phyloP scores from a whole-genome alignment of 2,888 invertebrate species.

The Melipona bicolor region DNA sequence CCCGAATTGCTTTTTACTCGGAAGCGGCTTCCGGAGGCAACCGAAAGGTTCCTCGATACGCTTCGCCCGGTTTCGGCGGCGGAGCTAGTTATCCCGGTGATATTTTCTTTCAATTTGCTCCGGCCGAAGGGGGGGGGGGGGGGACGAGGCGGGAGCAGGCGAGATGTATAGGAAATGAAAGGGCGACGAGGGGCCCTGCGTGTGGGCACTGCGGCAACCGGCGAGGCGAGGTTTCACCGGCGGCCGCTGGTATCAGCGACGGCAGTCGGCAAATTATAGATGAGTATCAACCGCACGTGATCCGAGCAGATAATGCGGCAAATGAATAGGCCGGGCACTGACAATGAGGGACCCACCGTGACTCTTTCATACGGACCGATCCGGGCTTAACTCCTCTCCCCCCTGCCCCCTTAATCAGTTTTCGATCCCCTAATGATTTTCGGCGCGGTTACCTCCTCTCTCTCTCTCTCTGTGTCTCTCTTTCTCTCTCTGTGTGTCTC shows the following conservation, averaged over 20 bases:
- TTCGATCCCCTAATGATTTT: constrained; percentile 82
- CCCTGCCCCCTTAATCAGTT: constrained; percentile 77
- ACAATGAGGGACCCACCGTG: constrained; percentile 79
- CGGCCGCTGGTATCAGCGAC: constrained; percentile 39
- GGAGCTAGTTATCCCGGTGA: constrained; percentile 50
- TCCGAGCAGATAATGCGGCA: constrained; percentile 80
- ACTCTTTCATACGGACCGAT: constrained; percentile 78
- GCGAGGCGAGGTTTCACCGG: constrained; percentile 26
- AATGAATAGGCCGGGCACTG: constrained; percentile 79
- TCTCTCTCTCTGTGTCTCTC: constrained; percentile 28
- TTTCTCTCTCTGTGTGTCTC: too few species aligned
- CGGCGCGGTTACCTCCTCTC: constrained; percentile 71
- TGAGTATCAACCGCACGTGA: constrained; percentile 81
- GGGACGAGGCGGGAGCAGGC: not conserved
- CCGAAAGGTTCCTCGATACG: too few species aligned
- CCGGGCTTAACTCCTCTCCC: constrained; percentile 72
- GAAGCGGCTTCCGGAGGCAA: too few species aligned
- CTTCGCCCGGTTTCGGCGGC: not conserved
- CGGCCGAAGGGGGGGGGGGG: not conserved
- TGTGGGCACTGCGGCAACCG: constrained; percentile 26
- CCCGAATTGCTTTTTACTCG: too few species aligned
- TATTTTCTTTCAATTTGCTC: constrained; percentile 80
- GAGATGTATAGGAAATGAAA: constrained; percentile 52
- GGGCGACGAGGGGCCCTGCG: constrained; percentile 43
- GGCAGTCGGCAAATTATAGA: constrained; percentile 79